Base-by-base conservation (phyloP, 1,140 invertebrate species). In the Ostrea denselamellosa region DNA sequence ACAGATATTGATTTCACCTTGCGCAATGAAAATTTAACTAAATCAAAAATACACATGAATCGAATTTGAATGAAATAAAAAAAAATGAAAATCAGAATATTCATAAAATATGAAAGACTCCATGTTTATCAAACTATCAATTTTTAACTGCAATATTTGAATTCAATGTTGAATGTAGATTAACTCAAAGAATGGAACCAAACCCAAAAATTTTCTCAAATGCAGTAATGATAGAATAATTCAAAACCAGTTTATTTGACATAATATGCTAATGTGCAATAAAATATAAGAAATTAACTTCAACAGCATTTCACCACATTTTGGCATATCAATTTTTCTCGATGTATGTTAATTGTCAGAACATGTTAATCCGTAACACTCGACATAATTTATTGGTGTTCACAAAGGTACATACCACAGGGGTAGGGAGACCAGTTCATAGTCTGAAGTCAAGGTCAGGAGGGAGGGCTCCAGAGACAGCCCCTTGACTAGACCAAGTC, bases 381-480 rank as follows among this genome's bases (percentile, higher is more conserved):
- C 28, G 25, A 77, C 68, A 77, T 34, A 25, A 83, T 83, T 52
- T 83, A 52, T 22, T 28, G 82, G 82, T 62, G 52, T n/a, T 58
- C 19, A 81, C 34, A 77, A 54, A 68, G 25, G 28, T 56, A 90
- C 93, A 93, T 93, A 96, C 95, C 94, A 89, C 12, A 95, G 90
- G 51, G 94, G 93, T 8, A 95, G 86, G 14, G 93, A 91, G 19
- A 93, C 89, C 89, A 94, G 95, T 51, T 95, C 92, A 87, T 91
- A 91, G 51, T 93, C 92, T 84, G 91, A 91, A 1, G 94, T 92
- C 12, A 95, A 88, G 17, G 92, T 90, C n/a, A 95, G 88, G 12
- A 95, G 83, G 2, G 90, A 92, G 44, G 91, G 88, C 10, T 91
- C 92, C 19, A 93, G 84, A 12, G 89, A 56, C 44, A 90, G 90